These are phyloP conservation scores for Polydesmus complanatus DNA, from an alignment of 2,888 invertebrate genomes.

Conservation along the genomic window DNA sequence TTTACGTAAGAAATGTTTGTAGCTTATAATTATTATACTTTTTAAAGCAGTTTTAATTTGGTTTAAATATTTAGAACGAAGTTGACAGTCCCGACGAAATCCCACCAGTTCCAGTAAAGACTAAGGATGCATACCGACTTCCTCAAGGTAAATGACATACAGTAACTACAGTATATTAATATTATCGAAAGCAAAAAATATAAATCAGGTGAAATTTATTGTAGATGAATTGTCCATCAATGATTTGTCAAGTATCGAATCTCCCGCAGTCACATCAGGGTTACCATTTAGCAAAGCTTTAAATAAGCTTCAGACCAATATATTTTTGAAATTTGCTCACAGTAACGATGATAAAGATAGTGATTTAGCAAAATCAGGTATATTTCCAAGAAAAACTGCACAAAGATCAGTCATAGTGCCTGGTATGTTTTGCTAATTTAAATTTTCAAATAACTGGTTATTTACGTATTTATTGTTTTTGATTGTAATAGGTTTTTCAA, in stretches of 20 bases:
- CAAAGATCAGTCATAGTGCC: not conserved
- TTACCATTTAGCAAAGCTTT: constrained; percentile 4
- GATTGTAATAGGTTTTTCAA: constrained; percentile 5
- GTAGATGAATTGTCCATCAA: no score
- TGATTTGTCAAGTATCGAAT: no score
- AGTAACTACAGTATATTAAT: no score
- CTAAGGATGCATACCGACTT: constrained; percentile 16
- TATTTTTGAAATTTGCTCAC: constrained; percentile 6
- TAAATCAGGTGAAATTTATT: no score
- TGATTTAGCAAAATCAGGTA: constrained; percentile 2
- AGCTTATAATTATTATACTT: no score
- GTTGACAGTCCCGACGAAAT: not conserved
- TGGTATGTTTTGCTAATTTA: not conserved
- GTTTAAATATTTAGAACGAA: not conserved
- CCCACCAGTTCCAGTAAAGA: constrained; percentile 18
- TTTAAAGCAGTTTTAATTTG: not conserved
- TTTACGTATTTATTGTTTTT: no score
- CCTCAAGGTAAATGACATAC: constrained; percentile 9
- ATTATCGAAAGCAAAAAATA: no score
- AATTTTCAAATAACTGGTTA: no score
- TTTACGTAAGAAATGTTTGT: not conserved
- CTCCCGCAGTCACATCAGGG: no score
- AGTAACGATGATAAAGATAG: constrained; percentile 1
- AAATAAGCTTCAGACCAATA: constrained; percentile 4
- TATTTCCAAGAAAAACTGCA: not conserved